Evolutionary conservation across 92 coral and sea anemone species (phyloP).

Genomic region (Zoanthus solanderi): DNA sequence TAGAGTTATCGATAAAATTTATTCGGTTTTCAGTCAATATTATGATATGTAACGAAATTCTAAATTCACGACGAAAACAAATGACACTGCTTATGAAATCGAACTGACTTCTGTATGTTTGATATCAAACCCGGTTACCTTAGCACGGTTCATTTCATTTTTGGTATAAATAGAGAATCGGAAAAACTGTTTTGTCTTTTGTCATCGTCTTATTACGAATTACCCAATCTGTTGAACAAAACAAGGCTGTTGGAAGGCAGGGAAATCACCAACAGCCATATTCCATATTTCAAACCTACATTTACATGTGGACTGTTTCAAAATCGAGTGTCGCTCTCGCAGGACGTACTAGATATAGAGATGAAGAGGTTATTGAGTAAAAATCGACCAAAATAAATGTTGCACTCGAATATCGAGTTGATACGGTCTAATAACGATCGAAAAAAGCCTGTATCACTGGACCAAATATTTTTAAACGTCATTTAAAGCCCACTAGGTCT

Average conservation of each 20-base stretch:
- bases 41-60: conserved; percentile 12
- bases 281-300: conserved; percentile 26
- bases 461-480: conserved; percentile 3
- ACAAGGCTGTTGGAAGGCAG: background rate
- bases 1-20: background rate
- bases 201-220: conserved; percentile 14
- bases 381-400: background rate
- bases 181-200: conserved; percentile 26
- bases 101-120: conserved; percentile 48
- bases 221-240: conserved; percentile 18
- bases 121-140: background rate
- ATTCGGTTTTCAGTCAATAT: conserved; percentile 13
- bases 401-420: conserved; percentile 8
- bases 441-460: conserved; percentile 4
- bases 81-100: conserved; percentile 32
- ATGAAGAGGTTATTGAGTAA: background rate
- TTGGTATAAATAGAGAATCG: background rate
- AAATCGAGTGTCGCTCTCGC: conserved; percentile 8
- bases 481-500: conserved; percentile 7
- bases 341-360: background rate
- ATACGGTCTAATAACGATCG: conserved; percentile 29
- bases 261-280: conserved; percentile 25
- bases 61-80: conserved; percentile 20
- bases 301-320: conserved; percentile 1
- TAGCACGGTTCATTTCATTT: background rate